Evolutionary conservation across 2,888 invertebrate species (phyloP), one percentile per base, ranked within the genome.

Genomic region (Alcis repandata): DNA sequence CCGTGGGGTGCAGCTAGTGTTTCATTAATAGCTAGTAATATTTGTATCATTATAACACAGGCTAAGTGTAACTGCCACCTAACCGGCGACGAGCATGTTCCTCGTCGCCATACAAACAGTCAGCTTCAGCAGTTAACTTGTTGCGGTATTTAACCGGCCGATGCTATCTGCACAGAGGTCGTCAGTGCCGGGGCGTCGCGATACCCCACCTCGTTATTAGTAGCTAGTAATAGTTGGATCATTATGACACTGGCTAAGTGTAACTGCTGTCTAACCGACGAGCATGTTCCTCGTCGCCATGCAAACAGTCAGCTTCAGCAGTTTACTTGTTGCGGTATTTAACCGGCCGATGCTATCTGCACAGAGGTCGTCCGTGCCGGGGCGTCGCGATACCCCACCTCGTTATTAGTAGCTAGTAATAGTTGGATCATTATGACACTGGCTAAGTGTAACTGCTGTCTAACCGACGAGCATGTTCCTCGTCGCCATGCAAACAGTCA

Each of bases 251-350:
- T n/a, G n/a, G n/a, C n/a, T n/a, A 48, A 13, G 41, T 49, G 53
- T 58, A 53, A 46, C 46, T 1, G 13, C 27, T 11, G 41, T 51
- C 33, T 68, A 58, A 52, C 62, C 56, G 49, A 52, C 59, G 48
- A 54, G 48, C 71, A 75, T 76, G 76, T 64, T 65, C 67, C 71
- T 66, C 59, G 67, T 77, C 79, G 75, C 75, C 73, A 75, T 74
- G 77, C 77, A 75, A 83, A 80, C 80, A 83, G 78, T 80, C 80
- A 73, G 77, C 76, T 84, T 80, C 79, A 82, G 74, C 84, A 83
- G 87, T 86, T 86, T 85, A 92, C 92, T 92, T 92, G 92, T 92
- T 92, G 92, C 91, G 88, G 89, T 86, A 85, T 91, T 90, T 86
- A 88, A 86, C 86, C 84, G 79, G 73, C 82, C 82, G 87, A 87